These are phyloP conservation scores for Cassiopea andromeda DNA, from an alignment of 30 jellyfish, hydroid and myxozoan genomes.

Conservation along the genomic window DNA sequence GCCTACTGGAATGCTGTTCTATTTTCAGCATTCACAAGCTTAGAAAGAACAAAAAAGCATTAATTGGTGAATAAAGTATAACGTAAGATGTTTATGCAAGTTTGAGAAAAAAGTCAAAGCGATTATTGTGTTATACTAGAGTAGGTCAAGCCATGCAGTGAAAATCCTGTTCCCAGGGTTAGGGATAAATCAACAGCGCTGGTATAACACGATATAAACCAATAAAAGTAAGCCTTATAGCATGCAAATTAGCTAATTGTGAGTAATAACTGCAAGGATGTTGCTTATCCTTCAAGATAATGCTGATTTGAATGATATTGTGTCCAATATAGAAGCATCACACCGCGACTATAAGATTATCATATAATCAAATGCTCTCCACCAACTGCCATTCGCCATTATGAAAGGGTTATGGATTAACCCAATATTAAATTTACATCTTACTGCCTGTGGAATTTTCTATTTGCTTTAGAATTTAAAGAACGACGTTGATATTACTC, in stretches of 20 bases:
- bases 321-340: slow-evolving; percentile 32
- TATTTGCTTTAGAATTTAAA: slow-evolving; percentile 30
- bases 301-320: slow-evolving; percentile 37
- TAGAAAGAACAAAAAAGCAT: not conserved
- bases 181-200: slow-evolving; percentile 66
- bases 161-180: slow-evolving; percentile 45
- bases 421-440: slow-evolving; percentile 49
- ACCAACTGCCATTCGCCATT: slow-evolving; percentile 8
- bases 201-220: slow-evolving; percentile 60
- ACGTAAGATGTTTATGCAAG: not conserved
- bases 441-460: slow-evolving; percentile 12
- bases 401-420: slow-evolving; percentile 2
- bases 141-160: slow-evolving; percentile 64
- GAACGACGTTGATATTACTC: slow-evolving; percentile 9
- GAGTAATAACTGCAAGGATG: slow-evolving; percentile 44
- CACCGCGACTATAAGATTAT: slow-evolving; percentile 36
- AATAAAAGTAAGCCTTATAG: slow-evolving; percentile 55
- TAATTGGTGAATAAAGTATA: not conserved
- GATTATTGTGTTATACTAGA: not conserved
- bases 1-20: too few species aligned
- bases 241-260: slow-evolving; percentile 70
- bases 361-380: slow-evolving; percentile 1
- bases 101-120: not conserved
- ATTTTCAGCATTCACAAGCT: not conserved
- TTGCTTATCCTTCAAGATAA: slow-evolving; percentile 35